Conservation (phyloP, 2,888 invertebrate species). For the Cyclophora albipunctata region DNA sequence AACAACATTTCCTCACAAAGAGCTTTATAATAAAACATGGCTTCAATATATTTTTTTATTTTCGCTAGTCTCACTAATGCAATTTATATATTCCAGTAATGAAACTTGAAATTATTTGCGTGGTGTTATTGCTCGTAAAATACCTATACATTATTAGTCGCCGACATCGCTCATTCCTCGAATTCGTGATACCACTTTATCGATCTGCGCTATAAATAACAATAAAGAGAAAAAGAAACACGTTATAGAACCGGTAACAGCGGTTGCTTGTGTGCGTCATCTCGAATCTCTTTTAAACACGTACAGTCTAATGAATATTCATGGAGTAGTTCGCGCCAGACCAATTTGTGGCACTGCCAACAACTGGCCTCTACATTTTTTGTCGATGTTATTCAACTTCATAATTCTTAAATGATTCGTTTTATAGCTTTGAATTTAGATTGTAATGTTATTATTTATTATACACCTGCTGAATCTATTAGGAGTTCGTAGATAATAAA, state of each 20-base stretch:
- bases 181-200: slow-evolving; percentile 29
- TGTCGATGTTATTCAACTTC: slow-evolving; percentile 52
- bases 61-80: background rate
- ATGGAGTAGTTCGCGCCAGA: slow-evolving; percentile 50
- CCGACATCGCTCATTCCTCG: slow-evolving; percentile 21
- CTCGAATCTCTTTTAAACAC: slow-evolving; percentile 41
- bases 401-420: slow-evolving; percentile 47
- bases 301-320: slow-evolving; percentile 62
- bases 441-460: slow-evolving; percentile 45
- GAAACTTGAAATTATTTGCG: slow-evolving; percentile 14
- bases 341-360: slow-evolving; percentile 50
- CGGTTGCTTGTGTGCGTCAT: slow-evolving; percentile 49
- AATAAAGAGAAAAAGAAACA: slow-evolving; percentile 29
- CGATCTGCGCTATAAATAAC: slow-evolving; percentile 43
- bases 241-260: slow-evolving; percentile 38
- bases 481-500: background rate
- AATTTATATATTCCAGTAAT: slow-evolving; percentile 19
- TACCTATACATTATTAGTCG: slow-evolving; percentile 15
- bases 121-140: slow-evolving; percentile 18
- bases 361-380: slow-evolving; percentile 56
- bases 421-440: slow-evolving; percentile 48
- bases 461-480: slow-evolving; percentile 37
- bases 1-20: too few species aligned
- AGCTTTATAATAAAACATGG: too few species aligned
- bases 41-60: background rate